Conservation (phyloP, 2,888 invertebrate genomes). For the Acheta domesticus region DNA sequence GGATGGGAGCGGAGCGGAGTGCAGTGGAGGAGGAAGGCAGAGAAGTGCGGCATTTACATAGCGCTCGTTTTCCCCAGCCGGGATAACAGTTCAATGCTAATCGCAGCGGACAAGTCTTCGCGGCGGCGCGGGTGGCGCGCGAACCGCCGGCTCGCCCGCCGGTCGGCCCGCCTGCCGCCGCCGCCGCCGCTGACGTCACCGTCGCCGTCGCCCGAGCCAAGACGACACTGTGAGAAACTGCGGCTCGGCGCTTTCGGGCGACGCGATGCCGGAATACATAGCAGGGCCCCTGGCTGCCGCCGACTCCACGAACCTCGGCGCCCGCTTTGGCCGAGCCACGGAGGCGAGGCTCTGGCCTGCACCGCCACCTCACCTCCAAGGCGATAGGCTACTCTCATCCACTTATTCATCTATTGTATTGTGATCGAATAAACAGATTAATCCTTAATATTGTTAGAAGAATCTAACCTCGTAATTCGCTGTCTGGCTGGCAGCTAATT, state of each 20-base stretch:
- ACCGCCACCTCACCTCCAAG: too few species aligned
- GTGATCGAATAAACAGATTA: too few species aligned
- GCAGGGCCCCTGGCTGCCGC: background rate
- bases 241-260: background rate
- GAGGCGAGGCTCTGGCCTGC: too few species aligned
- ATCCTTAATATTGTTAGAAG: too few species aligned
- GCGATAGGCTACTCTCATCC: too few species aligned
- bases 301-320: too few species aligned
- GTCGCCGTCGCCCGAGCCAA: background rate
- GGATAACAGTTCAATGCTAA: slow-evolving; percentile 4
- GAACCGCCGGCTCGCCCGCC: background rate
- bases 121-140: too few species aligned
- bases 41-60: background rate
- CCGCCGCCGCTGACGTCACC: background rate
- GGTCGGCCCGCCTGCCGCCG: background rate
- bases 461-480: too few species aligned
- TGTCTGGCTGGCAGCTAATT: too few species aligned
- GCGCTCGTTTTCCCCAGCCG: background rate
- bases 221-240: slow-evolving; percentile 1
- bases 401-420: too few species aligned
- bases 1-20: too few species aligned
- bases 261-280: background rate
- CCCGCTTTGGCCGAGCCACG: too few species aligned
- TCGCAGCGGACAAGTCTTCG: background rate
- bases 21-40: background rate